phyloP scores from a whole-genome alignment of 2,888 invertebrate genomes.

The Agrochola lychnidis region DNA sequence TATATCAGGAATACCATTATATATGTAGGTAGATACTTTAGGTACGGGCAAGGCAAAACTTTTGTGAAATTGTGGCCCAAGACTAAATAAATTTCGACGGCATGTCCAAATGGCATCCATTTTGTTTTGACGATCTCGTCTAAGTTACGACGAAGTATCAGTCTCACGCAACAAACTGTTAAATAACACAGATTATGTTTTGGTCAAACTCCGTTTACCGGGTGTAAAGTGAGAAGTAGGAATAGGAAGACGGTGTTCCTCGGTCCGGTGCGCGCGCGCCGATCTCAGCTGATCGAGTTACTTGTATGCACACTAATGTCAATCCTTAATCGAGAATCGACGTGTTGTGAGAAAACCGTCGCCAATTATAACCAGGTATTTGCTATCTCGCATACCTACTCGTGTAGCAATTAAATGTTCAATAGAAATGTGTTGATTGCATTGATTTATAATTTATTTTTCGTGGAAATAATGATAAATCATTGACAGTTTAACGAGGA shows the following conservation, averaged over 20 bases:
- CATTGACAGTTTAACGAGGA: constrained; percentile 1
- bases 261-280: constrained; percentile 82
- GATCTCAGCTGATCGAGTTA: constrained; percentile 87
- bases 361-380: constrained; percentile 46
- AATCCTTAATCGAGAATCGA: constrained; percentile 64
- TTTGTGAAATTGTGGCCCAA: neutral
- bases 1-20: neutral
- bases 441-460: constrained; percentile 36
- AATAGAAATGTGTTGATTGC: constrained; percentile 38
- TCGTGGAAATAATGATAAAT: constrained; percentile 23
- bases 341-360: constrained; percentile 60
- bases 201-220: constrained; percentile 81
- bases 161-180: constrained; percentile 74
- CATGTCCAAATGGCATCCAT: neutral
- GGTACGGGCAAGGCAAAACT: neutral
- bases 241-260: constrained; percentile 84
- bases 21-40: neutral
- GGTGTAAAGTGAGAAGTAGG: constrained; percentile 87
- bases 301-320: constrained; percentile 67
- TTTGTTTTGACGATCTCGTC: neutral
- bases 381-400: constrained; percentile 15
- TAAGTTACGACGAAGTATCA: constrained; percentile 19
- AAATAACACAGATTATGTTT: constrained; percentile 80
- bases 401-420: constrained; percentile 20
- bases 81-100: neutral